These are phyloP conservation scores for Chauna torquata DNA, from an alignment of 2,113 vertebrate genomes.

Conservation along the genomic window DNA sequence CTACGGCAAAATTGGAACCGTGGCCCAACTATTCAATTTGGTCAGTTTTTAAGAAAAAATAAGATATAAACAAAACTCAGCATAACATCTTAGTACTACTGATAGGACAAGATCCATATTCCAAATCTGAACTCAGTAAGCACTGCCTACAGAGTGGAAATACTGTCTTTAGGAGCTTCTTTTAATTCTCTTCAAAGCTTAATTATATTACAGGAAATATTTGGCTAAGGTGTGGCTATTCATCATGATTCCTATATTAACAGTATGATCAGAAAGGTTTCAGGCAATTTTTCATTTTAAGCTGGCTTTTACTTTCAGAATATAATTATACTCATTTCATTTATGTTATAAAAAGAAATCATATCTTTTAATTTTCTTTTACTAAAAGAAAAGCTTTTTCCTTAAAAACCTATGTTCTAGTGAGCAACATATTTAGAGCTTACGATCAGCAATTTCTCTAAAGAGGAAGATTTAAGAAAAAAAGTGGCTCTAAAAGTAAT, in stretches of 20 bases:
- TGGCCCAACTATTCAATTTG: neutral
- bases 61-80: neutral
- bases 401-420: conserved; percentile 37
- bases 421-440: conserved; percentile 69
- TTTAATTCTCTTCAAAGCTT: conserved; percentile 12
- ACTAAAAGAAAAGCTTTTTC: conserved; percentile 56
- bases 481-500: conserved; percentile 77
- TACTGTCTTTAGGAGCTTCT: neutral
- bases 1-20: rapidly evolving
- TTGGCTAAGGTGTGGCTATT: conserved; percentile 47
- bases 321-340: conserved; percentile 46
- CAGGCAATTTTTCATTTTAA: conserved; percentile 54
- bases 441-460: conserved; percentile 78
- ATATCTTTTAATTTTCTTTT: conserved; percentile 59
- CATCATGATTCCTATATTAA: conserved; percentile 45
- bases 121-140: neutral
- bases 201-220: conserved; percentile 59
- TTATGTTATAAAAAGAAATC: conserved; percentile 62
- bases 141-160: neutral
- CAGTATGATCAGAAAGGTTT: conserved; percentile 25
- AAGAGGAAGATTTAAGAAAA: conserved; percentile 73
- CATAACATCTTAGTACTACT: neutral
- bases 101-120: neutral
- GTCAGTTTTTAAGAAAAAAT: neutral
- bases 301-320: conserved; percentile 61